Base-by-base conservation (phyloP, 2,797 vertebrate species). In the Epinephelus malabaricus region DNA sequence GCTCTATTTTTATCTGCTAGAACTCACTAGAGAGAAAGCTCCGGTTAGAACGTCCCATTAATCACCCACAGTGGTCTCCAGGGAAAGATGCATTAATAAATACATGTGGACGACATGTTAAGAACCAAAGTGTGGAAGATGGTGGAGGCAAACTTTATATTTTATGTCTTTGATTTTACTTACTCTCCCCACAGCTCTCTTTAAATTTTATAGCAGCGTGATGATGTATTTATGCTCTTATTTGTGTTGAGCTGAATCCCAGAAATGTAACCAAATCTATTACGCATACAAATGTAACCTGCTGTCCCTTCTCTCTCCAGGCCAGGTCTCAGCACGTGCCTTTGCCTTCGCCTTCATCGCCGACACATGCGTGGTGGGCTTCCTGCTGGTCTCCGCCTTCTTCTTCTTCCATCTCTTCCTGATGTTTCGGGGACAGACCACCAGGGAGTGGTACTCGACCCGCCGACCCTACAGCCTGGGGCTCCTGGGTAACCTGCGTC, bases 371-470 rank as follows among this genome's bases (percentile, higher is more conserved):
- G 95, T 98, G 11, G 96, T 96, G 19, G 97, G 97, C 12, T 96
- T 97, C 19, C 92, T 98, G 58, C 87, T 98, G 55, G 97, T 97
- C 0, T 95, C 95, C 0, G 96, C 95, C 5, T 97, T 98, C 88
- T 96, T 98, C 73, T 95, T 97, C 79, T 97, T 98, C 90, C 97
- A 98, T 4, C 84, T 97, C 45, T 89, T 87, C 73, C 89, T 98
- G 86, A 89, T 97, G 86, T 81, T 96, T 78, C 94, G 95, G 9
- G 97, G 97, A 61, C 96, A 97, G 92, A 98, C 97, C 72, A 97
- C 96, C 1, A 94, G 96, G 47, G 97, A 98, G 85, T 98, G 97
- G 97, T 96, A 95, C 78, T 97, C 96, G 0, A 88, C 91, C 51
- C 93, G 94, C 30, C 92, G 92, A 6, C 89, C 92, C 25, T 97